Percentiles rank a stretch among this genome's conserved stretches.
phyloP scores from a whole-genome alignment of 2,113 vertebrate genomes.

The Scartelaos histophorus region DNA sequence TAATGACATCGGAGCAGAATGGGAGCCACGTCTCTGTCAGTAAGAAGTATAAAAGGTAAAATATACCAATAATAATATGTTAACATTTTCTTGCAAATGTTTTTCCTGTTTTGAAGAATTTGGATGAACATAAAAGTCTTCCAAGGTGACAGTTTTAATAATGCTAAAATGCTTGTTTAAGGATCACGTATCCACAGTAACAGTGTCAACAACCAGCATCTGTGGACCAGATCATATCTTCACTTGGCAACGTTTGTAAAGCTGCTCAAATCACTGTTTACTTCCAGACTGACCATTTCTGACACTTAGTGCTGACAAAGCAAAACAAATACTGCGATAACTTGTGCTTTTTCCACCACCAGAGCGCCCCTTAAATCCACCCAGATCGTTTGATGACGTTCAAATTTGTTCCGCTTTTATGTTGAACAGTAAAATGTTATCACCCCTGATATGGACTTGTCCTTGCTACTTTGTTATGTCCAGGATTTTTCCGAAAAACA shows the following conservation, averaged over 20 bases:
- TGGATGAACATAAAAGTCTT: background rate
- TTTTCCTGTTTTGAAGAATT: background rate
- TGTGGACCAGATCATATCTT: background rate
- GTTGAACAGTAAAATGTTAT: background rate
- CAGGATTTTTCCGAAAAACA: background rate
- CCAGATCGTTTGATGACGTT: background rate
- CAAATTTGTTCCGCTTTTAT: background rate
- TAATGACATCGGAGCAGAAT: too few species aligned
- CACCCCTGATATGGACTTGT: background rate
- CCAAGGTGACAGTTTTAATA: background rate
- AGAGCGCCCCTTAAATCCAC: background rate
- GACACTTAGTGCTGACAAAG: background rate
- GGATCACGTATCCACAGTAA: background rate
- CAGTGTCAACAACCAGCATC: background rate
- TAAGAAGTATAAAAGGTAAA: too few species aligned
- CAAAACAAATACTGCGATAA: background rate
- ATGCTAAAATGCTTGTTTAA: background rate
- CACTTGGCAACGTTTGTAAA: background rate
- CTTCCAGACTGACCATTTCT: background rate
- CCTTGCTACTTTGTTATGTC: background rate
- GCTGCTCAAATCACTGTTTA: background rate
- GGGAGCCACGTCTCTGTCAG: too few species aligned
- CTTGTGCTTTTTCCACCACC: background rate
- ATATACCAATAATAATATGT: background rate
- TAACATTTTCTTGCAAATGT: background rate